Conservation (phyloP, 2,888 invertebrate species). For the Sphinx pinastri region DNA sequence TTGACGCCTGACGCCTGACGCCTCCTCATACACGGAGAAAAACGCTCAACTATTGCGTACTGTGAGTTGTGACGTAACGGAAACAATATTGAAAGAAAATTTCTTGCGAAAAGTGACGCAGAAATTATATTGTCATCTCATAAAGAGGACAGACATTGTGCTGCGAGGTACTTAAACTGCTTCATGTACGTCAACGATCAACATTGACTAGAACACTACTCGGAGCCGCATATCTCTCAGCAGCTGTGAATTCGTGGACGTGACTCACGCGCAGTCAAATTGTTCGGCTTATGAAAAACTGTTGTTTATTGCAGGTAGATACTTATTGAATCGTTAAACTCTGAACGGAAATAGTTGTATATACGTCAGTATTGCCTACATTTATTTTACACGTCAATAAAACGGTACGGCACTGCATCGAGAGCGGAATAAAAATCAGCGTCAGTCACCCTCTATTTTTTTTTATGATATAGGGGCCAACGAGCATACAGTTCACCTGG, state of each 20-base stretch:
- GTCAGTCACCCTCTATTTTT: constrained; percentile 75
- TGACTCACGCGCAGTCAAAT: constrained; percentile 27
- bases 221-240: constrained; percentile 23
- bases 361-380: constrained; percentile 55
- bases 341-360: constrained; percentile 47
- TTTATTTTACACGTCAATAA: constrained; percentile 67
- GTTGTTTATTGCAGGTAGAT: constrained; percentile 42
- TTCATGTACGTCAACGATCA: background rate
- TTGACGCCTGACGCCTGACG: constrained; percentile 25
- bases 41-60: constrained; percentile 5
- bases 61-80: constrained; percentile 3
- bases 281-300: constrained; percentile 35
- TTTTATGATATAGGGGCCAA: no score
- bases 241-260: constrained; percentile 13
- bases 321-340: constrained; percentile 38
- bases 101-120: background rate
- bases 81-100: background rate
- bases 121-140: constrained; percentile 6
- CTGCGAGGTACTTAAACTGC: background rate
- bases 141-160: background rate
- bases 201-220: background rate
- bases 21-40: constrained; percentile 14
- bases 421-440: constrained; percentile 73
- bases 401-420: constrained; percentile 74
- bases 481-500: no score